These are phyloP conservation scores for Tachina fera DNA, from an alignment of 2,888 invertebrate genomes.

Conservation along the genomic window DNA sequence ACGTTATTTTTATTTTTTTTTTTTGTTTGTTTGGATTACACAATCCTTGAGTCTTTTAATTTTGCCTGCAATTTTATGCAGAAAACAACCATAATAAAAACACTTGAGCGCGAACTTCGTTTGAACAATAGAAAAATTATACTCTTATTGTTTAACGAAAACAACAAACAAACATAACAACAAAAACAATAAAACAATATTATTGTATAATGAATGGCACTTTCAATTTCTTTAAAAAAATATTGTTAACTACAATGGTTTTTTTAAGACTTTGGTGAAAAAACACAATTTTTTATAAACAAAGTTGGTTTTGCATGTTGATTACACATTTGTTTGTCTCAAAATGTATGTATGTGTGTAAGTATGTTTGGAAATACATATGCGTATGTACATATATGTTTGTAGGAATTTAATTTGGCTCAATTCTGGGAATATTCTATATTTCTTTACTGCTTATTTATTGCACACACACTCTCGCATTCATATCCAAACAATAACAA, in stretches of 20 bases:
- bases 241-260: neutral
- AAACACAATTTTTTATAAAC: neutral
- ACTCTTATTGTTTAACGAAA: conserved; percentile 6
- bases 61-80: neutral
- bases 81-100: neutral
- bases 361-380: neutral
- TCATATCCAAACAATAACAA: conserved; percentile 19
- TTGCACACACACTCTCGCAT: conserved; percentile 14
- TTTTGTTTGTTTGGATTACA: neutral
- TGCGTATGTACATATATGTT: neutral
- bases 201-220: conserved; percentile 24
- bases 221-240: conserved; percentile 35
- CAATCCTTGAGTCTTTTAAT: conserved; percentile 27
- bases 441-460: conserved; percentile 26
- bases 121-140: neutral
- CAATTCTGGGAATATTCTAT: neutral
- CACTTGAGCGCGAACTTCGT: conserved; percentile 25
- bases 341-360: neutral
- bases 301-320: neutral
- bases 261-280: neutral
- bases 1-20: neutral
- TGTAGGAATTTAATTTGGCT: neutral
- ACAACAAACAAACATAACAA: conserved; percentile 6
- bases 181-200: conserved; percentile 3
- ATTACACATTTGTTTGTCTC: neutral